Conservation (phyloP, 2,888 invertebrate species). For the Lasioglossum oenotherae region DNA sequence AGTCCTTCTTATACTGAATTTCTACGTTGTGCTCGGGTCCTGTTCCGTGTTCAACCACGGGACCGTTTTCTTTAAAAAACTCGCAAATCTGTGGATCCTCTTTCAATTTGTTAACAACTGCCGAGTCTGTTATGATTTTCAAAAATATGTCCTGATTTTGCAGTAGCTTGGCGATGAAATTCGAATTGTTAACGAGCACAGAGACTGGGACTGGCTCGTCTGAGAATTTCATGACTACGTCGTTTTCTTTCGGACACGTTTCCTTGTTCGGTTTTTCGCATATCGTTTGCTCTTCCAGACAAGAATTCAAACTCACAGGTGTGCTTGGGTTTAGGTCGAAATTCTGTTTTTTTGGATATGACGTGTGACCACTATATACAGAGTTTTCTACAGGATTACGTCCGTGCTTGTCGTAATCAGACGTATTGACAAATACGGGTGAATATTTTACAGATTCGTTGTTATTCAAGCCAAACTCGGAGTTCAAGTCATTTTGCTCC, state of each 20-base stretch:
- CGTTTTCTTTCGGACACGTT: conserved; percentile 61
- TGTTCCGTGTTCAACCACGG: conserved; percentile 42
- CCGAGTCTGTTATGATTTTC: conserved; percentile 76
- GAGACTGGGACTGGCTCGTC: conserved; percentile 72
- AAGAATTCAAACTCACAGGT: conserved; percentile 27
- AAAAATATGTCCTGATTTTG: conserved; percentile 74
- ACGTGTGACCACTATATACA: conserved; percentile 4
- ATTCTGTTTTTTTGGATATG: conserved; percentile 27
- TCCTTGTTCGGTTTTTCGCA: conserved; percentile 70
- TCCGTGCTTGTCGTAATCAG: conserved; percentile 53
- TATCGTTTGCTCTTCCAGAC: conserved; percentile 55
- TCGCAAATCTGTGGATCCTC: conserved; percentile 78
- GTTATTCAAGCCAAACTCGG: conserved; percentile 43
- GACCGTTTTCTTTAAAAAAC: conserved; percentile 71
- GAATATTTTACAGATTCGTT: conserved; percentile 48
- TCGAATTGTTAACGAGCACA: conserved; percentile 77
- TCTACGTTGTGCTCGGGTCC: conserved; percentile 29
- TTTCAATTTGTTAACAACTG: conserved; percentile 70
- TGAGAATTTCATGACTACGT: conserved; percentile 64
- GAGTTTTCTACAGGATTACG: conserved; percentile 41
- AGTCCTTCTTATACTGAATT: conserved; percentile 31
- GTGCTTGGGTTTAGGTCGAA: conserved; percentile 7
- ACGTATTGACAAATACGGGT: conserved; percentile 42
- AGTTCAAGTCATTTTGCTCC: conserved; percentile 49
- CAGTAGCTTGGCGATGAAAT: conserved; percentile 76